These are phyloP conservation scores for Pipistrellus kuhlii DNA, from an alignment of 2,797 vertebrate species.

Conservation along the genomic window DNA sequence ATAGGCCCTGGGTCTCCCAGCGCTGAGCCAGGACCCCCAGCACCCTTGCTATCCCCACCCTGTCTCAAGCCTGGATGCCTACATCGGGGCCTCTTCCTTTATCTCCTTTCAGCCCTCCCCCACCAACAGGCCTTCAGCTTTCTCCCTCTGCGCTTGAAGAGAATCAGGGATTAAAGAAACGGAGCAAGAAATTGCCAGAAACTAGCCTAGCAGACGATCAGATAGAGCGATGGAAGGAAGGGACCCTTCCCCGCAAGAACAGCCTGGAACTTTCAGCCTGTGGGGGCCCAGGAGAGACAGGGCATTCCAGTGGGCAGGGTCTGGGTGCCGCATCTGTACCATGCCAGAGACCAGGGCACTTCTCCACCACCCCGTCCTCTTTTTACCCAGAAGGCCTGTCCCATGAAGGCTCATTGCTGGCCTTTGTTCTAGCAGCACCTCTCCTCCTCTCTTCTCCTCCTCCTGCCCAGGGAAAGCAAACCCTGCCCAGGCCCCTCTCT, in stretches of 20 bases:
- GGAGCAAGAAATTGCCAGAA: constrained; percentile 83
- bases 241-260: background rate
- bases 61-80: background rate
- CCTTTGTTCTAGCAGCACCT: background rate
- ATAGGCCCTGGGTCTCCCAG: background rate
- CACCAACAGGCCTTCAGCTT: constrained; percentile 30
- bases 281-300: background rate
- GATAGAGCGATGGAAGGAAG: constrained; percentile 70
- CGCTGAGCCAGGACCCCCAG: background rate
- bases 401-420: background rate
- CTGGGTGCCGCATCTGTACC: background rate
- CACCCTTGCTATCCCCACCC: background rate
- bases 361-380: background rate
- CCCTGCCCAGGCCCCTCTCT: background rate
- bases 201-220: constrained; percentile 78
- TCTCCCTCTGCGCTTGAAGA: constrained; percentile 79
- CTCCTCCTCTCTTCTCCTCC: background rate
- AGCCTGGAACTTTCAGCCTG: background rate
- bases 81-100: background rate
- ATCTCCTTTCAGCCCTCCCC: background rate
- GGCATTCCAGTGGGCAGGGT: background rate
- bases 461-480: background rate
- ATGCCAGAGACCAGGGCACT: background rate
- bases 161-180: constrained; percentile 84
- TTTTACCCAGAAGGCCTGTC: background rate